A percentile compares a stretch with the other conserved stretches of the same genome.
Evolutionary conservation across 2,888 invertebrate species (phyloP).

Genomic region (Eutolmus rufibarbis): DNA sequence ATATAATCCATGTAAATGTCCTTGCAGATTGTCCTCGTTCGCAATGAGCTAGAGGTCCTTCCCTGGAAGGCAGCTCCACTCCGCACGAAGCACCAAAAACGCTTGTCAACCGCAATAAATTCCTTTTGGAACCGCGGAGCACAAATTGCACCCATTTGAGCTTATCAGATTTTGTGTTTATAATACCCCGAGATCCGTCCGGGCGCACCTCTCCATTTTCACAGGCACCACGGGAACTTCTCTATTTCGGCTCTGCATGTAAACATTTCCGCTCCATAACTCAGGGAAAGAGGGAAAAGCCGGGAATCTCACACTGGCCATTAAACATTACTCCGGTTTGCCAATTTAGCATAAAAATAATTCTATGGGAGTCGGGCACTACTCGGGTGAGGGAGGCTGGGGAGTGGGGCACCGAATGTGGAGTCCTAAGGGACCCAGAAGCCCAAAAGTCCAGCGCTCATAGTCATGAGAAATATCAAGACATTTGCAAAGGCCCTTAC

Average conservation of each 20-base stretch:
- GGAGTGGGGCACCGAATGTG: not conserved
- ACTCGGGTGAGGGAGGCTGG: not conserved
- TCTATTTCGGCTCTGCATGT: not conserved
- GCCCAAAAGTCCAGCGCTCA: not conserved
- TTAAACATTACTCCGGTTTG: conserved; percentile 31
- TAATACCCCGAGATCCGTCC: not conserved
- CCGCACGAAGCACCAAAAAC: not conserved
- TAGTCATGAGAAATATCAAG: conserved; percentile 33
- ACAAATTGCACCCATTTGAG: conserved; percentile 34
- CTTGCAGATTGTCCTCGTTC: not conserved
- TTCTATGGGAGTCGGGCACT: not conserved
- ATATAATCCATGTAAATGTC: not conserved
- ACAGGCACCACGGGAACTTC: not conserved
- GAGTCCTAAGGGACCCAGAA: not conserved
- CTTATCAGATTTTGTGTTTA: conserved; percentile 32
- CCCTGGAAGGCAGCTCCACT: not conserved
- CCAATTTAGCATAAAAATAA: conserved; percentile 38
- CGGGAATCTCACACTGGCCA: conserved; percentile 15
- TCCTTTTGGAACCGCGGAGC: conserved; percentile 7
- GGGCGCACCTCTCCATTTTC: not conserved
- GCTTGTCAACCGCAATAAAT: conserved; percentile 7
- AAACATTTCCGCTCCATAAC: conserved; percentile 35
- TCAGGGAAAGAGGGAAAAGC: not conserved
- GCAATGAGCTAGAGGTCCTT: not conserved
- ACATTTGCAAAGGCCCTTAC: conserved; percentile 28